These are phyloP conservation scores for Anisognathus igniventris DNA, from an alignment of 2,797 vertebrate genomes.

Conservation along the genomic window DNA sequence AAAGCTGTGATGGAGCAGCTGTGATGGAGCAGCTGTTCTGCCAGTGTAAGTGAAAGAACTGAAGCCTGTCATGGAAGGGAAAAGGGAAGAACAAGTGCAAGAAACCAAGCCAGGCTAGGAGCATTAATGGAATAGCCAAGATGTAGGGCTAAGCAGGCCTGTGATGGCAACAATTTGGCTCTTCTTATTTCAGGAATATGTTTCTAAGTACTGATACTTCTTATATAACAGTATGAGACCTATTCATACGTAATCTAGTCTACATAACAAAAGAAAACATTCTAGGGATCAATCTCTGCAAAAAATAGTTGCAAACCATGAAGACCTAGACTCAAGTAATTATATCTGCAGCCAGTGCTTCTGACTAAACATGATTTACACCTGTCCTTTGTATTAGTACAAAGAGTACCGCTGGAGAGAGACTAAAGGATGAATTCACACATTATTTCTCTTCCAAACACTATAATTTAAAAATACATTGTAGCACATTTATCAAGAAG, in stretches of 20 bases:
- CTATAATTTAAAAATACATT: background rate
- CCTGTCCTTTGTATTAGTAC: background rate
- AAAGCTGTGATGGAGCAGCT: background rate
- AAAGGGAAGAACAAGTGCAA: background rate
- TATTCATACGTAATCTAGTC: background rate
- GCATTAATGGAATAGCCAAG: background rate
- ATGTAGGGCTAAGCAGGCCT: accelerated
- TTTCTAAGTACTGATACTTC: background rate
- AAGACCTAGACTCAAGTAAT: background rate
- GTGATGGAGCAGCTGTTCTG: background rate
- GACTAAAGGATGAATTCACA: background rate
- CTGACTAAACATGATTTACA: background rate
- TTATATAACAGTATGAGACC: background rate
- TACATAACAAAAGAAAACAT: background rate
- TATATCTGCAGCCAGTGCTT: background rate
- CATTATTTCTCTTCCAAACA: background rate
- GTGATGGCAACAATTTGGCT: background rate
- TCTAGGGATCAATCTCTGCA: background rate
- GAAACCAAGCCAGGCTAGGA: background rate
- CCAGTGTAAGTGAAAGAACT: background rate
- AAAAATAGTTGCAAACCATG: background rate
- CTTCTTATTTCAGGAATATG: background rate
- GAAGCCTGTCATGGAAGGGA: background rate
- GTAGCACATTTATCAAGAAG: background rate
- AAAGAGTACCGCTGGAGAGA: background rate